phyloP scores from a whole-genome alignment of 2,113 vertebrate species.

The Eolophus roseicapilla region DNA sequence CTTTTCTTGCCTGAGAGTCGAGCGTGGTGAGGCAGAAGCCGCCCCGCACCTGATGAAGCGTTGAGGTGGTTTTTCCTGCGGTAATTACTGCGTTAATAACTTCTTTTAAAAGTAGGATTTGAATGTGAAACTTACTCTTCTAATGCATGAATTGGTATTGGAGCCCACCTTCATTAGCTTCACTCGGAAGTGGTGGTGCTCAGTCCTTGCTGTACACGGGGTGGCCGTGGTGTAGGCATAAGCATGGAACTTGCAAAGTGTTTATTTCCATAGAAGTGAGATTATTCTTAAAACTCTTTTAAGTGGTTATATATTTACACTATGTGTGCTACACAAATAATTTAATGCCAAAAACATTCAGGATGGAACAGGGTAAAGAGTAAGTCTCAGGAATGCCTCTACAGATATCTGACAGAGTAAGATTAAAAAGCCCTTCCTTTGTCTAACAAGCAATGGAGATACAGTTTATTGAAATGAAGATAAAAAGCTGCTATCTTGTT shows the following conservation, averaged over 20 bases:
- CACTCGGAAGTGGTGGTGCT: background rate
- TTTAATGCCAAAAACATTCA: background rate
- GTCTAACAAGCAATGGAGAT: background rate
- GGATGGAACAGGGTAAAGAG: background rate
- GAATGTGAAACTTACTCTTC: background rate
- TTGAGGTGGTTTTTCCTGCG: background rate
- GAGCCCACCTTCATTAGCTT: background rate
- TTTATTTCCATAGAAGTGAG: background rate
- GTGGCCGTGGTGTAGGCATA: background rate
- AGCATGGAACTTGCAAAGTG: background rate
- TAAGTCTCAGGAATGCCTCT: background rate
- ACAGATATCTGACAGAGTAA: background rate
- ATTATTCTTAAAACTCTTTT: background rate
- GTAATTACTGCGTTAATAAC: background rate
- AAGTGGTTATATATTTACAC: accelerated
- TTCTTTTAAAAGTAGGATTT: background rate
- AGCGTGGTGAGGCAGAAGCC: background rate
- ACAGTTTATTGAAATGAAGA: background rate
- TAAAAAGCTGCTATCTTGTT: background rate
- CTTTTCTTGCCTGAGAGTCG: accelerated
- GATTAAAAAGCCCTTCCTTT: background rate
- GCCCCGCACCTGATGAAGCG: accelerated
- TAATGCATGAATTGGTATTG: accelerated
- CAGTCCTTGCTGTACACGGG: accelerated
- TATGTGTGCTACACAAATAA: background rate